Evolutionary conservation across 1,140 invertebrate species (phyloP), one percentile per base, ranked within the genome.

Genomic region (Tetramorium parvispinum): DNA sequence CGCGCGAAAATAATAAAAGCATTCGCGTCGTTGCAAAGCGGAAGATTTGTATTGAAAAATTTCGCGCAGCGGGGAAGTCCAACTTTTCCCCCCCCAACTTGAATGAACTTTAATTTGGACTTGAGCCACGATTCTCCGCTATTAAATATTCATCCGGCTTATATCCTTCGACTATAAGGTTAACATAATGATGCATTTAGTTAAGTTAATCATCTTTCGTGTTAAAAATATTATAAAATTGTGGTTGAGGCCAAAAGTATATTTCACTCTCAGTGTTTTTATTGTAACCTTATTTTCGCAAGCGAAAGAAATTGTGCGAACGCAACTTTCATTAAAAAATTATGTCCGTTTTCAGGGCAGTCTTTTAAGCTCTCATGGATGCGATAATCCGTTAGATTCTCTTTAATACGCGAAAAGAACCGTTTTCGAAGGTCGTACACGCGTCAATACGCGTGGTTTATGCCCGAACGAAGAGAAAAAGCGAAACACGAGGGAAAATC

Each of bases 101-200:
- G 79, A 83, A 83, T 61, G 79, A 83, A 83, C 68, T 70, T 83
- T 73, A 59, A 83, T 75, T 75, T 59, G 53, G 24, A 59, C 70
- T 73, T 73, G 43, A 27, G 43, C 71, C 55, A 46, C 43, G 71
- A 2, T 46, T 24, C 27, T 46, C 32, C 13, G 43, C 49, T 43
- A 32, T 65, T 75, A 77, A 61, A 89, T 76, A 81, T 89, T 89
- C 85, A 81, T 27, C 24, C 46, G 21, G 24, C 46, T 59, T 11
- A 51, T 32, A 82, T 91, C 86, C 89, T 88, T 88, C 89, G 89
- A 78, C 82, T 90, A n/a, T n/a, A n/a, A n/a, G n/a, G 32, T 32
- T 32, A 32, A 32, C 3, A 32, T 32, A 32, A 32, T 3, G 32
- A 32, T 32, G 32, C 32, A 0, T 32, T 4, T 32, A 32, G 3